Conservation (phyloP, 2,797 vertebrate species). For the Gadopsis bispinosus region DNA sequence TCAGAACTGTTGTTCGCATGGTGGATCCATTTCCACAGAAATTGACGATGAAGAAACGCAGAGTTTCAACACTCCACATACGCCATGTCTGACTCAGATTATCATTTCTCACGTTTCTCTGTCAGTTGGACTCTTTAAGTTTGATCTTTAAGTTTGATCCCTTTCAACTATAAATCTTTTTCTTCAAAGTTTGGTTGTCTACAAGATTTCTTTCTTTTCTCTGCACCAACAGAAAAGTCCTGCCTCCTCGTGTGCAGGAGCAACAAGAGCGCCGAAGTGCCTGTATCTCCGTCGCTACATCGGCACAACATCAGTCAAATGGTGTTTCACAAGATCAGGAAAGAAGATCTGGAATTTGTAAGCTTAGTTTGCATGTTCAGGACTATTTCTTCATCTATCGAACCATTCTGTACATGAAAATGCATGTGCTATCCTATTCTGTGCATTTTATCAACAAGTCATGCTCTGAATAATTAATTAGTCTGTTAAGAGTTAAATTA, state of each 20-base stretch:
- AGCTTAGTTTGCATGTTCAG: slow-evolving; percentile 59
- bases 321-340: slow-evolving; percentile 99
- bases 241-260: slow-evolving; percentile 94
- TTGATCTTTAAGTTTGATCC: not conserved
- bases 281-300: slow-evolving; percentile 88
- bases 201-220: not conserved
- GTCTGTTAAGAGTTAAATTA: not conserved
- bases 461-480: not conserved
- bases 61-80: slow-evolving; percentile 13
- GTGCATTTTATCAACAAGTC: not conserved
- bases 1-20: not conserved
- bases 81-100: slow-evolving; percentile 4
- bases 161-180: not conserved
- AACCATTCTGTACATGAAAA: not conserved
- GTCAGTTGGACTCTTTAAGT: not conserved
- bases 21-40: slow-evolving; percentile 10
- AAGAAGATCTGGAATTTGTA: slow-evolving; percentile 96
- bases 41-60: not conserved
- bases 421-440: not conserved
- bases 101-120: not conserved
- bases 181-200: not conserved
- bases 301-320: slow-evolving; percentile 95
- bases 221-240: slow-evolving; percentile 89
- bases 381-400: not conserved
- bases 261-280: slow-evolving; percentile 89